A percentile compares a stretch with the other conserved stretches of the same genome.
Conservation (phyloP, 1,140 invertebrate genomes). For the Trichoplusia ni region DNA sequence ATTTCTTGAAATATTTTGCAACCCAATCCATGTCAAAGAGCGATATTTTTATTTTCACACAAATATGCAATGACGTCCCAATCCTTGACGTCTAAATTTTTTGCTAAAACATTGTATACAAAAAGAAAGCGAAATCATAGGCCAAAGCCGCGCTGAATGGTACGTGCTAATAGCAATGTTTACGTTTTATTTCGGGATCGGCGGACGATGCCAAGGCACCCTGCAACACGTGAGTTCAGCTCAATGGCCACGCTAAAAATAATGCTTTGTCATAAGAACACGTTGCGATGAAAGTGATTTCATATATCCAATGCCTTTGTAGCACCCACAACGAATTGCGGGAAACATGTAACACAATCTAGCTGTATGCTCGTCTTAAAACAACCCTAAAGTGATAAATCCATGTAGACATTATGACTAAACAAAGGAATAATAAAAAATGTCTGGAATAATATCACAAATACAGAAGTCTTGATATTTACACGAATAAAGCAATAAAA, state of each 20-base stretch:
- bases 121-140: not conserved
- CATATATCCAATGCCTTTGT: not conserved
- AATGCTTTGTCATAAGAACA: not conserved
- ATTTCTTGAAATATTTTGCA: too few relatives aligned
- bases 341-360: not conserved
- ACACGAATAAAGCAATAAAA: constrained; percentile 3
- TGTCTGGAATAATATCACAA: not conserved
- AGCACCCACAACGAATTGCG: not conserved
- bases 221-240: constrained; percentile 1
- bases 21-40: too few relatives aligned
- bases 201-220: constrained; percentile 1
- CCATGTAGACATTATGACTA: too few relatives aligned
- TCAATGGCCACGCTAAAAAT: constrained; percentile 30
- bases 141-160: constrained; percentile 4
- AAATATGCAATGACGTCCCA: too few relatives aligned
- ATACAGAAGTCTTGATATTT: not conserved
- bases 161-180: constrained; percentile 6
- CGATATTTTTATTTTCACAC: too few relatives aligned
- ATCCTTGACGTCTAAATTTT: not conserved
- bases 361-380: too few relatives aligned
- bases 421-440: not conserved
- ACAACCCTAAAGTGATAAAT: too few relatives aligned
- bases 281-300: not conserved
- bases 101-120: not conserved
- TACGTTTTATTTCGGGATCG: constrained; percentile 30